Conservation (phyloP, 2,888 invertebrate species). For the Tetranychus truncatus region DNA sequence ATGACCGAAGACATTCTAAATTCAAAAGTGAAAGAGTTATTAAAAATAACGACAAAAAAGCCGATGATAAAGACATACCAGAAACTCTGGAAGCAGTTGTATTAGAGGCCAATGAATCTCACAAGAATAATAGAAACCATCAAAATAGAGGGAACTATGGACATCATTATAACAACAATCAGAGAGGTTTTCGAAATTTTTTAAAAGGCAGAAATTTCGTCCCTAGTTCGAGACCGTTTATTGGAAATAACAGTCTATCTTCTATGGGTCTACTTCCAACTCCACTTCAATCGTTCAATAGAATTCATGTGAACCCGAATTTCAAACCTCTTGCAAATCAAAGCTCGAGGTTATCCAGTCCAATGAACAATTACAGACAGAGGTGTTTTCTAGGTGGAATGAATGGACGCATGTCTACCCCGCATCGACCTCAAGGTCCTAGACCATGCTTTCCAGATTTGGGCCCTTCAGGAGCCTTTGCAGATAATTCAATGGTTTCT, state of each 20-base stretch:
- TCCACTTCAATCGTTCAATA: neutral
- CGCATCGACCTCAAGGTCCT: neutral
- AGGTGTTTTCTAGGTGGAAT: neutral
- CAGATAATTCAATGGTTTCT: neutral
- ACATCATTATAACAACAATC: neutral
- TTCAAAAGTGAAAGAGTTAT: constrained; percentile 7
- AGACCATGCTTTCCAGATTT: neutral
- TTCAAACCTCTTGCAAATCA: neutral
- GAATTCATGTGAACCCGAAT: constrained; percentile 7
- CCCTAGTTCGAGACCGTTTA: neutral
- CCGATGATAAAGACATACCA: neutral
- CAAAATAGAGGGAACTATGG: neutral
- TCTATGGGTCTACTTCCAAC: neutral
- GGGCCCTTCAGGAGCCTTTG: no score
- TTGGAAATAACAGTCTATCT: neutral
- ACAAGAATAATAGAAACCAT: neutral
- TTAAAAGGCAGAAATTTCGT: neutral
- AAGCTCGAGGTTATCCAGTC: neutral
- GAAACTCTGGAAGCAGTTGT: constrained; percentile 9
- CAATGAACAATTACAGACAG: neutral
- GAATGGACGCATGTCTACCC: neutral
- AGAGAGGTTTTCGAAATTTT: neutral
- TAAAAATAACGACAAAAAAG: neutral
- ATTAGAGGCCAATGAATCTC: neutral
- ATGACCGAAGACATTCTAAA: constrained; percentile 1